phyloP scores from a whole-genome alignment of 2,888 invertebrate genomes.

The Plebejus melissa region DNA sequence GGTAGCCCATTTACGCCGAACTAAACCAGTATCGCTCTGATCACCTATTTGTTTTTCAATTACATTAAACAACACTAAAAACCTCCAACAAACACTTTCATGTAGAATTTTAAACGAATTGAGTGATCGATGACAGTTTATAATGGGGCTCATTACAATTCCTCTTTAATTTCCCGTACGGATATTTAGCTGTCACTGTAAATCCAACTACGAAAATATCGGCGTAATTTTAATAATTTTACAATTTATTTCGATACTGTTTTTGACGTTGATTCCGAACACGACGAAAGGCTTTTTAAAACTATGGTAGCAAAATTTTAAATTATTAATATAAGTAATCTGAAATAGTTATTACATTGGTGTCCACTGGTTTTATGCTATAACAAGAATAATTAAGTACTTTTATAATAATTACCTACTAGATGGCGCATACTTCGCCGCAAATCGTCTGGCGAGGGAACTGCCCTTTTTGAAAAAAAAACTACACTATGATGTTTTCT shows the following conservation, averaged over 20 bases:
- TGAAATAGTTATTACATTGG: too few relatives aligned
- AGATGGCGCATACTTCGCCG: too few relatives aligned
- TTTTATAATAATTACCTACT: too few relatives aligned
- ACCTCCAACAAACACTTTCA: conserved; percentile 24
- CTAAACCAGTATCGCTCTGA: not conserved
- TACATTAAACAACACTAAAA: not conserved
- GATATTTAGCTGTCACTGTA: conserved; percentile 63
- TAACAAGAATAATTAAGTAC: too few relatives aligned
- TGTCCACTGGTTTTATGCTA: too few relatives aligned
- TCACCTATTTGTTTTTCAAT: conserved; percentile 13
- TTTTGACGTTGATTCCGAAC: not conserved
- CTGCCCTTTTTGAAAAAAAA: too few relatives aligned
- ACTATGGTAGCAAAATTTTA: too few relatives aligned
- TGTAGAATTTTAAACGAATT: conserved; percentile 36
- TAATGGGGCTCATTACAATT: conserved; percentile 65
- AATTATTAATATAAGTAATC: too few relatives aligned
- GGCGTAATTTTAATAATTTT: conserved; percentile 18
- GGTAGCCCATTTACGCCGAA: not conserved
- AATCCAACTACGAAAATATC: conserved; percentile 39
- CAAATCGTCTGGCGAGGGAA: too few relatives aligned
- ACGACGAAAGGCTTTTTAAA: not conserved
- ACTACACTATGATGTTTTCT: too few relatives aligned
- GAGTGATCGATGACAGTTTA: conserved; percentile 66
- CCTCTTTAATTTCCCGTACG: conserved; percentile 67
- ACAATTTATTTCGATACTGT: not conserved